Evolutionary conservation across 2,888 invertebrate genomes (phyloP).

Genomic region (Torymus aiolomorphi): DNA sequence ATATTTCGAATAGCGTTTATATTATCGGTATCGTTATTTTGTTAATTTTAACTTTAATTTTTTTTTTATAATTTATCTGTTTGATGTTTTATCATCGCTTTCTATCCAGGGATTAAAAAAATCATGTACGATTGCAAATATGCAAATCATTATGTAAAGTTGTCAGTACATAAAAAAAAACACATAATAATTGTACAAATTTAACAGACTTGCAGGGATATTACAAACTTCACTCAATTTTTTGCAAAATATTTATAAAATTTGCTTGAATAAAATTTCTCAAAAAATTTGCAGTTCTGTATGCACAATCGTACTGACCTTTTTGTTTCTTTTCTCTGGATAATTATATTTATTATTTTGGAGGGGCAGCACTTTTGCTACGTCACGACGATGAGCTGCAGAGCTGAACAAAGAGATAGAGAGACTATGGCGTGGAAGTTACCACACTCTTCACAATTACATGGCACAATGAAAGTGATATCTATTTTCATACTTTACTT

Average conservation of each 20-base stretch:
- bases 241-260: no score
- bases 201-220: no score
- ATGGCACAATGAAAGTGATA: conserved; percentile 70
- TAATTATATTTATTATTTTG: conserved; percentile 72
- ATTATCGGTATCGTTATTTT: conserved; percentile 64
- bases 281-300: background rate
- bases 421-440: conserved; percentile 62
- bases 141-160: background rate
- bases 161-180: conserved; percentile 13
- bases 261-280: no score
- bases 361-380: conserved; percentile 75
- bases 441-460: conserved; percentile 70
- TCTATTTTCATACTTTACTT: conserved; percentile 40
- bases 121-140: conserved; percentile 28
- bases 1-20: conserved; percentile 67
- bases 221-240: no score
- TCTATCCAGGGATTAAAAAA: conserved; percentile 16
- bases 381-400: conserved; percentile 71
- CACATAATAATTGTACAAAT: background rate
- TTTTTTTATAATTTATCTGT: conserved; percentile 62
- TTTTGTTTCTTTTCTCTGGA: conserved; percentile 44
- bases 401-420: conserved; percentile 68
- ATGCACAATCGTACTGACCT: conserved; percentile 46
- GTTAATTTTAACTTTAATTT: conserved; percentile 50
- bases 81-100: conserved; percentile 48